These are phyloP conservation scores for Origma solitaria DNA, from an alignment of 2,113 vertebrate genomes.

Conservation along the genomic window DNA sequence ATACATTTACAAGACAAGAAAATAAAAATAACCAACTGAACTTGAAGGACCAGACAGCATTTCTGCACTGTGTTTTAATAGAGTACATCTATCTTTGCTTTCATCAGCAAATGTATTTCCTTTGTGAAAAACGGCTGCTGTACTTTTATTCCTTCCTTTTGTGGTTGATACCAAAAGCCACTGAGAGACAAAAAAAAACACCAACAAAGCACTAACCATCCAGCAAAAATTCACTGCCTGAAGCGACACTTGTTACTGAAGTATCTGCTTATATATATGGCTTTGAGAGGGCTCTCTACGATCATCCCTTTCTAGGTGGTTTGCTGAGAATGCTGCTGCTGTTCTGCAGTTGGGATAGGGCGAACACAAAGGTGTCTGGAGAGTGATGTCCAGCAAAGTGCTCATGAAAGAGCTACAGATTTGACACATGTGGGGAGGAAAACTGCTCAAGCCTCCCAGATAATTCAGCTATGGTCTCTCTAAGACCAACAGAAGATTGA, in stretches of 20 bases:
- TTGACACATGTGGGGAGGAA: not conserved
- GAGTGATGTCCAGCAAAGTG: not conserved
- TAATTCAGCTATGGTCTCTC: not conserved
- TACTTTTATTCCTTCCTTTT: not conserved
- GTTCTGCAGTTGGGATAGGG: not conserved
- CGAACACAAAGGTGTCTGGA: not conserved
- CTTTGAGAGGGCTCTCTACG: not conserved
- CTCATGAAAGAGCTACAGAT: not conserved
- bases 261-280: not conserved
- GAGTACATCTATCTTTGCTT: not conserved
- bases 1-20: not conserved
- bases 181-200: not conserved
- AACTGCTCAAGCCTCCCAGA: not conserved
- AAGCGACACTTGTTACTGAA: not conserved
- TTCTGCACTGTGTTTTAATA: not conserved
- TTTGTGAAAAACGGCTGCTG: not conserved
- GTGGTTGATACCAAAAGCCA: not conserved
- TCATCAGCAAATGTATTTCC: not conserved
- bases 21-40: not conserved
- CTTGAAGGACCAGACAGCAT: not conserved
- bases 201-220: not conserved
- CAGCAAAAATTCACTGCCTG: not conserved
- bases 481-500: not conserved
- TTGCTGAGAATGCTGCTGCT: not conserved
- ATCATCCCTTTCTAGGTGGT: not conserved